phyloP scores from a whole-genome alignment of 2,797 vertebrate genomes.

The Ctenosaura bakeri region DNA sequence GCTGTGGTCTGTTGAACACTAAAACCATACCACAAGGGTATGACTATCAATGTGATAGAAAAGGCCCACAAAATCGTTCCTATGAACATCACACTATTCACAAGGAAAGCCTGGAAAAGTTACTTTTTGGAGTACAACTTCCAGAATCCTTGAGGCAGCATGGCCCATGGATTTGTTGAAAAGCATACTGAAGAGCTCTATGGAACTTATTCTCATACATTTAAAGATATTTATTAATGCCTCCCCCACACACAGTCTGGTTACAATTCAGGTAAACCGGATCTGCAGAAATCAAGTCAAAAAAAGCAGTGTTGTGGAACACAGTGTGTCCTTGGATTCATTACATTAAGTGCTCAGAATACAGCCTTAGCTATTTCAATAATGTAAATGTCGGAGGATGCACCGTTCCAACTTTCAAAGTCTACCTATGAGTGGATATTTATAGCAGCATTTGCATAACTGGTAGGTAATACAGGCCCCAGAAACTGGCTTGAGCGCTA shows the following conservation, averaged over 20 bases:
- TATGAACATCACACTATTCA: background rate
- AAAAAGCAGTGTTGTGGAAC: background rate
- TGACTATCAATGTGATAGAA: background rate
- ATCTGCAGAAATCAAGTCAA: background rate
- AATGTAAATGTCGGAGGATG: slow-evolving; percentile 9
- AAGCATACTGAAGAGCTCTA: background rate
- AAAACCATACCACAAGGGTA: background rate
- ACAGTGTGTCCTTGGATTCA: background rate
- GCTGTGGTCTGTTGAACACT: background rate
- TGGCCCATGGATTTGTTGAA: background rate
- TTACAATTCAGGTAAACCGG: background rate
- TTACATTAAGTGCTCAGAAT: slow-evolving; percentile 28
- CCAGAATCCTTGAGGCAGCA: background rate
- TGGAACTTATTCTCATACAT: background rate
- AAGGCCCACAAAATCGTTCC: background rate
- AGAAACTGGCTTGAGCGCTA: background rate
- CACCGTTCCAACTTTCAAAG: background rate
- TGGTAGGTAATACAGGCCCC: background rate
- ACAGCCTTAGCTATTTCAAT: background rate
- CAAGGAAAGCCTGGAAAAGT: too few relatives aligned
- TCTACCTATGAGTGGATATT: slow-evolving; percentile 32
- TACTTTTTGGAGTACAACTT: too few relatives aligned
- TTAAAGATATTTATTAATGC: background rate
- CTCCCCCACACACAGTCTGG: too few relatives aligned
- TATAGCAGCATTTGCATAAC: slow-evolving; percentile 26